Conservation (phyloP, 2,888 invertebrate species). For the Erpobdella octoculata region DNA sequence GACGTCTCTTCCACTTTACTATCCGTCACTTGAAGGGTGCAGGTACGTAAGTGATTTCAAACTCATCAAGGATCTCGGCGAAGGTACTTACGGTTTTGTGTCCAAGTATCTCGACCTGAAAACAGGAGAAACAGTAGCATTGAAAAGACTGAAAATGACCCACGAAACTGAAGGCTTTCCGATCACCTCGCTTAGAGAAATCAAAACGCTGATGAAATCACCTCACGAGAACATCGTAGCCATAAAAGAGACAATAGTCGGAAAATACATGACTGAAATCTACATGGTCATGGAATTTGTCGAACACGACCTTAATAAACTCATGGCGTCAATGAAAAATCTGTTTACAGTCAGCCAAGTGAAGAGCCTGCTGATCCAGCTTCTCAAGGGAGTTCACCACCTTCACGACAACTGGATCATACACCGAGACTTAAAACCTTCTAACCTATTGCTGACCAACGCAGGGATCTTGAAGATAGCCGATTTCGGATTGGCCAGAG, state of each 20-base stretch:
- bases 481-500: slow-evolving; percentile 93
- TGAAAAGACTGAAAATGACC: slow-evolving; percentile 98
- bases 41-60: slow-evolving; percentile 96
- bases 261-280: slow-evolving; percentile 94
- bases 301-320: slow-evolving; percentile 91
- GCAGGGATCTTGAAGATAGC: slow-evolving; percentile 63
- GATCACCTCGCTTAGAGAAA: slow-evolving; percentile 92
- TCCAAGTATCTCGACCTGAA: slow-evolving; percentile 90
- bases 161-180: slow-evolving; percentile 99
- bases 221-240: slow-evolving; percentile 95
- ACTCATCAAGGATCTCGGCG: slow-evolving; percentile 92
- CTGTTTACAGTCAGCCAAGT: slow-evolving; percentile 65
- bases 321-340: slow-evolving; percentile 88
- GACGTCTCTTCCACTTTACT: slow-evolving; percentile 65
- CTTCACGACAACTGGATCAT: slow-evolving; percentile 98
- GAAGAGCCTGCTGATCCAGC: slow-evolving; percentile 85
- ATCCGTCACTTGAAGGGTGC: slow-evolving; percentile 78
- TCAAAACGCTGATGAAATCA: slow-evolving; percentile 90
- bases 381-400: slow-evolving; percentile 84
- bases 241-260: slow-evolving; percentile 93
- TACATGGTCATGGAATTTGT: slow-evolving; percentile 94
- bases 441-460: slow-evolving; percentile 88
- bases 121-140: slow-evolving; percentile 83
- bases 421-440: slow-evolving; percentile 94
- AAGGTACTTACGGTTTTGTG: slow-evolving; percentile 97